Evolutionary conservation across 2,797 vertebrate genomes (phyloP).

Genomic region (Cyclura pinguis): DNA sequence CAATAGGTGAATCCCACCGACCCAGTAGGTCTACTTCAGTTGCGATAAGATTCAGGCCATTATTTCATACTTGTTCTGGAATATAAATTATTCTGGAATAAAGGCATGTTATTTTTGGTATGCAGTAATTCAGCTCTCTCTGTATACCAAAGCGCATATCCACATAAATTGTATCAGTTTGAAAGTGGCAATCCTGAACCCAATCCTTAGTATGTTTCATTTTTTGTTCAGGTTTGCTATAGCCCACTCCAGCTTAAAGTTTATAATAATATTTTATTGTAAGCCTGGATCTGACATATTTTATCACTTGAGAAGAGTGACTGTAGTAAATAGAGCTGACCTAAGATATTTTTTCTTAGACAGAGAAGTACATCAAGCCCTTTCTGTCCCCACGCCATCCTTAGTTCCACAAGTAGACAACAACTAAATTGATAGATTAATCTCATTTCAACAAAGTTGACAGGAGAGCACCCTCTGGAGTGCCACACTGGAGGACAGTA

Average conservation of each 20-base stretch:
- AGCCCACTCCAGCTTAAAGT: background rate
- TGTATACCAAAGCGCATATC: background rate
- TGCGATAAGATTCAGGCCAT: too few species aligned
- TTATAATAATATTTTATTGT: background rate
- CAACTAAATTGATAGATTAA: background rate
- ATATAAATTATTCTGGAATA: background rate
- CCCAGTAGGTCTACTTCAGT: too few species aligned
- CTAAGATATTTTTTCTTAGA: background rate
- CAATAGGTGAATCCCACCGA: too few species aligned
- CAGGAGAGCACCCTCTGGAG: background rate
- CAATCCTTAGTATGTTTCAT: background rate
- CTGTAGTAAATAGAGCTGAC: background rate
- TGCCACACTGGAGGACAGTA: background rate
- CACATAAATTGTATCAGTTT: background rate
- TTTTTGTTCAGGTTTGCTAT: background rate
- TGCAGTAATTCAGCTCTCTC: background rate
- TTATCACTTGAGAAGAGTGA: background rate
- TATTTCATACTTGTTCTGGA: constrained; percentile 2
- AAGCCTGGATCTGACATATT: background rate
- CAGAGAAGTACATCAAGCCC: background rate
- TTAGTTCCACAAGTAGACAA: background rate
- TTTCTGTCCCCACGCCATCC: too few species aligned
- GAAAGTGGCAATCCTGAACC: background rate
- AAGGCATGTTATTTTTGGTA: background rate
- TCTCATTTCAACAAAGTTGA: background rate